Conservation (phyloP, 2,797 vertebrate species). For the Acipenser ruthenus region DNA sequence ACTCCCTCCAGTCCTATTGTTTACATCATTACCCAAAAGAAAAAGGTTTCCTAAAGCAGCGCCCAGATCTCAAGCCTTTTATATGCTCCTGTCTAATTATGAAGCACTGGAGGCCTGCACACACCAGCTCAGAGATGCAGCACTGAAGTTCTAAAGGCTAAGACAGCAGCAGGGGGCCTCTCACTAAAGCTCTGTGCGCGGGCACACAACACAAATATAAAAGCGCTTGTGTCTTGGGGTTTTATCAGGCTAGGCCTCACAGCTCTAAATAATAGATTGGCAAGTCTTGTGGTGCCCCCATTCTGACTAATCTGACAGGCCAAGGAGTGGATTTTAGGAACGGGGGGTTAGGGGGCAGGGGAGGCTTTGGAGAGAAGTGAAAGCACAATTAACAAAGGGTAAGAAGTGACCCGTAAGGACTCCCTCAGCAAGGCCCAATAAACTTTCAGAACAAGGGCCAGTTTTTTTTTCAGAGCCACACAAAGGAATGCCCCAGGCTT, state of each 20-base stretch:
- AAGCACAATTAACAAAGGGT: slow-evolving; percentile 74
- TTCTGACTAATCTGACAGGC: not conserved
- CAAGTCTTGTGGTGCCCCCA: not conserved
- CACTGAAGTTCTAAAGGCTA: not conserved
- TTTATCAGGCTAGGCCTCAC: not conserved
- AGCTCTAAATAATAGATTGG: not conserved
- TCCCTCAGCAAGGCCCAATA: slow-evolving; percentile 63
- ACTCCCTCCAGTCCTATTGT: slow-evolving; percentile 59
- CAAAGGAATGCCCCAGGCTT: slow-evolving; percentile 63
- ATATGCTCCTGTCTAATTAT: slow-evolving; percentile 20
- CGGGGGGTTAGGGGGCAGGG: slow-evolving; percentile 45
- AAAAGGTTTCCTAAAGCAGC: slow-evolving; percentile 34
- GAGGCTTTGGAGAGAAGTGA: slow-evolving; percentile 45
- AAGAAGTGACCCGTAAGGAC: slow-evolving; percentile 75
- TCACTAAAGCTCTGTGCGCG: not conserved
- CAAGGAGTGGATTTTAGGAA: slow-evolving; percentile 30
- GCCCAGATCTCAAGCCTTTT: not conserved
- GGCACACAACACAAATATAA: too few relatives aligned
- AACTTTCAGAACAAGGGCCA: slow-evolving; percentile 58
- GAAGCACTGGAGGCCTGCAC: not conserved
- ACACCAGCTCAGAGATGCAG: not conserved
- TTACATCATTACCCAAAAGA: slow-evolving; percentile 51
- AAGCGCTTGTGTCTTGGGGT: not conserved
- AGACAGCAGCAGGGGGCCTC: not conserved
- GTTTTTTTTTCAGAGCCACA: slow-evolving; percentile 28